A percentile compares a stretch with the other conserved stretches of the same genome.
These are phyloP conservation scores for Alligator mississippiensis DNA, from an alignment of 2,113 vertebrate species.

Conservation along the genomic window DNA sequence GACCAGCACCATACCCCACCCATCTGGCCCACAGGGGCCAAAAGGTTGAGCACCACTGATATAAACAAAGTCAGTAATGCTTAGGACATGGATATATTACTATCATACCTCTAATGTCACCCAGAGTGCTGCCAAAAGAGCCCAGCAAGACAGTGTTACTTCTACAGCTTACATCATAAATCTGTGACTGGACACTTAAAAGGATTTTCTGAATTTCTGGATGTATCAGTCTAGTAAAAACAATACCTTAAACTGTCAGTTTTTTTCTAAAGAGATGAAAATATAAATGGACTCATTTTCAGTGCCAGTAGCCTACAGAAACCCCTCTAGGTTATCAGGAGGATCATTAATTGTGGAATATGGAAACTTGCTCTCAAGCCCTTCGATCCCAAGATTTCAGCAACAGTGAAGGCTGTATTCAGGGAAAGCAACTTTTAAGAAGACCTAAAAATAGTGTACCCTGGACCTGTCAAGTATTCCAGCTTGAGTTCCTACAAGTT, in stretches of 20 bases:
- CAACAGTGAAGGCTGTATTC: not conserved
- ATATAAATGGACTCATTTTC: not conserved
- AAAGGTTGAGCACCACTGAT: no score
- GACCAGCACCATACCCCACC: no score
- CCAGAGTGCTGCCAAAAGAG: not conserved
- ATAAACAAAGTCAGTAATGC: no score
- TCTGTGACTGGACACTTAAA: not conserved
- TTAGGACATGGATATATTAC: not conserved
- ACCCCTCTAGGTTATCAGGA: not conserved
- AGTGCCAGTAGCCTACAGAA: not conserved
- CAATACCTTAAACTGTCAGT: not conserved
- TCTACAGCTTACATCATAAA: not conserved
- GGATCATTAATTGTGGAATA: not conserved
- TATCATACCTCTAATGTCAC: not conserved
- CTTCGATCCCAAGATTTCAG: not conserved
- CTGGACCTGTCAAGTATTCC: not conserved
- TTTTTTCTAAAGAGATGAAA: not conserved
- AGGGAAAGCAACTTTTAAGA: not conserved
- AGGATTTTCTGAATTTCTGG: not conserved
- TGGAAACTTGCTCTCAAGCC: not conserved
- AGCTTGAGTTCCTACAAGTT: not conserved
- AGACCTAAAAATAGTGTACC: not conserved
- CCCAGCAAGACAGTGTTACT: not conserved
- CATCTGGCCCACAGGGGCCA: no score
- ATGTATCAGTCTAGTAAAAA: not conserved